phyloP scores from a whole-genome alignment of 1,140 invertebrate species.

The Hestina assimilis region DNA sequence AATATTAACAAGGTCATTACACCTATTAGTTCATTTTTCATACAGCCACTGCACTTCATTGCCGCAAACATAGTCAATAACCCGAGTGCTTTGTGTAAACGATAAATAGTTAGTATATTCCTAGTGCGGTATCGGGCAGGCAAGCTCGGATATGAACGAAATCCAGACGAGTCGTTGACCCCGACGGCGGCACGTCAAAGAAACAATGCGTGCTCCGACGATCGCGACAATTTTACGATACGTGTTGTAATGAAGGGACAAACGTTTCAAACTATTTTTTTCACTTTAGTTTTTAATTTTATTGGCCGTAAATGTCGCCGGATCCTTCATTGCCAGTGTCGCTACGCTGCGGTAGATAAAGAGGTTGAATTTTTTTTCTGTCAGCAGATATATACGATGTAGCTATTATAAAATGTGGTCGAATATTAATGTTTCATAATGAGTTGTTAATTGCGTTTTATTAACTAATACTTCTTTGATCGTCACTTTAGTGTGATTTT shows the following conservation, averaged over 20 bases:
- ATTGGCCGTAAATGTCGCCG: constrained; percentile 22
- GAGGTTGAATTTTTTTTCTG: not conserved
- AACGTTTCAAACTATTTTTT: constrained; percentile 19
- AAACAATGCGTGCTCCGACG: constrained; percentile 58
- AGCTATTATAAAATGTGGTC: constrained; percentile 8
- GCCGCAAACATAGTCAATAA: not conserved
- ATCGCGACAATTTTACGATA: constrained; percentile 43
- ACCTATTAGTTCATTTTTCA: constrained; percentile 8
- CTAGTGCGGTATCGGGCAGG: not conserved
- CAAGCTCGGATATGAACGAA: constrained; percentile 62
- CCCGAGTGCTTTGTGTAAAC: not conserved
- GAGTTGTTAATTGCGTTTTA: constrained; percentile 9
- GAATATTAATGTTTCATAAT: constrained; percentile 10
- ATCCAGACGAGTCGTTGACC: constrained; percentile 72
- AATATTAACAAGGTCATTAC: constrained; percentile 16
- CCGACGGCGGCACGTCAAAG: constrained; percentile 63
- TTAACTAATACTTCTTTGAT: constrained; percentile 7
- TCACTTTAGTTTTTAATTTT: constrained; percentile 23
- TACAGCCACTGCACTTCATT: not conserved
- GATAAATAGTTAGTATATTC: constrained; percentile 14
- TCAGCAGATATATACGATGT: constrained; percentile 12
- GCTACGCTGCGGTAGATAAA: constrained; percentile 9
- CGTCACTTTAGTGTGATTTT: constrained; percentile 2
- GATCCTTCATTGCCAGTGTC: constrained; percentile 13
- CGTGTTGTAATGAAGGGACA: constrained; percentile 30